Percentiles rank a stretch among this genome's conserved stretches.
Evolutionary conservation across 2,113 vertebrate species (phyloP).

Genomic region (Arvicanthis niloticus): DNA sequence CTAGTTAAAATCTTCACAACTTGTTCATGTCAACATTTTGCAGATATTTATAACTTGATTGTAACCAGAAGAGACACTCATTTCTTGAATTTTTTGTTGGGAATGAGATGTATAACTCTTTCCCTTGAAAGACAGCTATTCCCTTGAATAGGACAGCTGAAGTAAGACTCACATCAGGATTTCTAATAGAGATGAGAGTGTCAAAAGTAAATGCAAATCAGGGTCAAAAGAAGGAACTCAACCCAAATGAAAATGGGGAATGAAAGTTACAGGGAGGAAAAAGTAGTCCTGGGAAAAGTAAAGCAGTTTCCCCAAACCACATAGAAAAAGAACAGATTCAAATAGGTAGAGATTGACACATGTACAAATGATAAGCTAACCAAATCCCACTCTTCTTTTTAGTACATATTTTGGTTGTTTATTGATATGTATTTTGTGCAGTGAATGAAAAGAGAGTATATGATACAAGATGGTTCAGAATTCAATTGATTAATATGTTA

Average conservation of each 20-base stretch:
- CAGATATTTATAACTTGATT: background rate
- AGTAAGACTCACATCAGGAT: background rate
- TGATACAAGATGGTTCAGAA: background rate
- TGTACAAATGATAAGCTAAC: background rate
- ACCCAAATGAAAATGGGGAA: too few relatives aligned
- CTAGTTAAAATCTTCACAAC: background rate
- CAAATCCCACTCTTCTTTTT: background rate
- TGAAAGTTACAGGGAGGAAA: too few relatives aligned
- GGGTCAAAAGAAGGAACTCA: background rate
- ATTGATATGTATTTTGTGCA: background rate
- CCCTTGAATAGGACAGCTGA: background rate
- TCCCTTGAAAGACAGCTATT: too few relatives aligned
- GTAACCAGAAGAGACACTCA: background rate
- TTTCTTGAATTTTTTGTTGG: background rate
- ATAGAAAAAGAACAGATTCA: background rate
- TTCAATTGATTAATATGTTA: background rate
- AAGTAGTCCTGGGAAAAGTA: background rate
- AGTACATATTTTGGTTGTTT: background rate
- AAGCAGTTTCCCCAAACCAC: background rate
- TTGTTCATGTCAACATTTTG: background rate
- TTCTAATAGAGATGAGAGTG: background rate
- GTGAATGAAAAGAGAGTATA: background rate
- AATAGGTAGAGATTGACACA: background rate
- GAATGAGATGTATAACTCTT: background rate
- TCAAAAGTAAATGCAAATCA: background rate